phyloP scores from a whole-genome alignment of 1,140 invertebrate genomes.

The Zaprionus nigranus region DNA sequence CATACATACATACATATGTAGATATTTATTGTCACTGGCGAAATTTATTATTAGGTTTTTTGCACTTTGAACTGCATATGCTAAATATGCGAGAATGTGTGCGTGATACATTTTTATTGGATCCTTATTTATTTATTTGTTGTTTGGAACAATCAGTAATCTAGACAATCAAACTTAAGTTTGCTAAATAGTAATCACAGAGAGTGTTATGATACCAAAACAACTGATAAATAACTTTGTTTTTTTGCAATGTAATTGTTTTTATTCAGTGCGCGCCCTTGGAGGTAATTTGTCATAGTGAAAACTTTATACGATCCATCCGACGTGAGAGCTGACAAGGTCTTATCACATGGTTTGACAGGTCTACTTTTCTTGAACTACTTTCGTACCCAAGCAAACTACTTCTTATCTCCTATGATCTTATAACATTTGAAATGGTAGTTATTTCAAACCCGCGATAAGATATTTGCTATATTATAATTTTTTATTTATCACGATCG shows the following conservation, averaged over 20 bases:
- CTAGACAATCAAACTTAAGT: neutral
- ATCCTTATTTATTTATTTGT: neutral
- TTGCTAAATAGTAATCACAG: neutral
- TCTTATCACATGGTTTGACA: conserved; percentile 16
- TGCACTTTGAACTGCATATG: conserved; percentile 36
- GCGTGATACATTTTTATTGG: neutral
- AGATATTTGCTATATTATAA: conserved; percentile 33
- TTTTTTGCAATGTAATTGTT: neutral
- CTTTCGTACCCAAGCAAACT: neutral
- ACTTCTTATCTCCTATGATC: conserved; percentile 3
- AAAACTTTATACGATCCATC: neutral
- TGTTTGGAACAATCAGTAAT: neutral
- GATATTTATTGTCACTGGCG: conserved; percentile 12
- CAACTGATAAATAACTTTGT: conserved; percentile 1
- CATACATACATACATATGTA: neutral
- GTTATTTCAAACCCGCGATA: conserved; percentile 38
- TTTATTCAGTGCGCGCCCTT: neutral
- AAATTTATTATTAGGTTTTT: conserved; percentile 21
- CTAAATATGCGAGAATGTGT: neutral
- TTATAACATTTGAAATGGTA: conserved; percentile 27
- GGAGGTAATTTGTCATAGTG: conserved; percentile 1
- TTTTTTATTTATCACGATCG: conserved; percentile 22
- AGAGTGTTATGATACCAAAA: neutral
- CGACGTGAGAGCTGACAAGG: conserved; percentile 12
- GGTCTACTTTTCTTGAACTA: neutral